Evolutionary conservation across 2,113 vertebrate genomes (phyloP).

Genomic region (Melanostigma gelatinosum): DNA sequence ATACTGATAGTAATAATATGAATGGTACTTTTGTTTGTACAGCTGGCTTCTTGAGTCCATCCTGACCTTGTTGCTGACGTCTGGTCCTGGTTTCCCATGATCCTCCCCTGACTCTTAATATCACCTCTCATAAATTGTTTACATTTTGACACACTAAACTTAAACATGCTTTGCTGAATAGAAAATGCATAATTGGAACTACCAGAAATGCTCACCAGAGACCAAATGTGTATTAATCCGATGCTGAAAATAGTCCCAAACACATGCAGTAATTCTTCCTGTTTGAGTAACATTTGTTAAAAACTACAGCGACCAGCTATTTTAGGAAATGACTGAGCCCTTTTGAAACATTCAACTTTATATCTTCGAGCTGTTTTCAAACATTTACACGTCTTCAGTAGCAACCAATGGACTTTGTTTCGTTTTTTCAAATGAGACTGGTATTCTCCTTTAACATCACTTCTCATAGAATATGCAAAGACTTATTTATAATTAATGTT

Average conservation of each 20-base stretch:
- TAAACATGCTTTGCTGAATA: not conserved
- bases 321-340: not conserved
- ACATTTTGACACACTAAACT: not conserved
- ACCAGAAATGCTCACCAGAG: not conserved
- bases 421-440: not conserved
- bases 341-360: not conserved
- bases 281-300: not conserved
- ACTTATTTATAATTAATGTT: too few relatives aligned
- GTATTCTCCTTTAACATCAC: constrained; percentile 10
- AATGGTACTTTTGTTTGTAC: constrained; percentile 53
- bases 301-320: not conserved
- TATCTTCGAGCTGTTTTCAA: not conserved
- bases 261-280: not conserved
- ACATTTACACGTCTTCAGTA: too few relatives aligned
- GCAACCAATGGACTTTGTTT: too few relatives aligned
- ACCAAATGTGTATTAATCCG: not conserved
- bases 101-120: constrained; percentile 5
- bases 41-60: constrained; percentile 30
- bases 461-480: not conserved
- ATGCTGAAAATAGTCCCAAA: not conserved
- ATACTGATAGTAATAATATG: constrained; percentile 39
- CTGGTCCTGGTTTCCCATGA: constrained; percentile 38
- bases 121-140: not conserved
- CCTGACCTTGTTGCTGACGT: not conserved
- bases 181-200: not conserved